Percentiles rank a stretch among this genome's conserved stretches.
Conservation (phyloP, 1,140 invertebrate species). For the Ostrea edulis region DNA sequence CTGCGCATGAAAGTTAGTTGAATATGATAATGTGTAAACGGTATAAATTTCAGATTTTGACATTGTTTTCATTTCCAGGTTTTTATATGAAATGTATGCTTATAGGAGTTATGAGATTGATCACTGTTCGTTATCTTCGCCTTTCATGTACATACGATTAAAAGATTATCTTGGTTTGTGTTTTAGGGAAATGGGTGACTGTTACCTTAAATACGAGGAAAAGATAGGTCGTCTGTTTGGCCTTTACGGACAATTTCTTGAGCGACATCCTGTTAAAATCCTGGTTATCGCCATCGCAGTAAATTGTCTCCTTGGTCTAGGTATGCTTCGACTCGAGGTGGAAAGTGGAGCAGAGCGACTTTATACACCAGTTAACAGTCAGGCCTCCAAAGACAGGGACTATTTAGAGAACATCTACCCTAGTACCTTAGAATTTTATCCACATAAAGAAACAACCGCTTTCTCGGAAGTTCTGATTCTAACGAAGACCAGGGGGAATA, state of each 20-base stretch:
- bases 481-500: conserved; percentile 38
- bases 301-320: conserved; percentile 43
- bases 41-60: too few species aligned
- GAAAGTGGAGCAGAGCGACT: conserved; percentile 42
- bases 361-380: conserved; percentile 45
- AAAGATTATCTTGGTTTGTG: background rate
- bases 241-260: conserved; percentile 38
- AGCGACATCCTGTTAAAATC: conserved; percentile 42
- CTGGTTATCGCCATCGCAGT: conserved; percentile 30
- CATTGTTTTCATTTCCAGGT: too few species aligned
- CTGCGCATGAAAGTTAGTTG: too few species aligned
- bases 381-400: conserved; percentile 37
- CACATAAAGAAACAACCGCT: background rate
- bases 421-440: conserved; percentile 31
- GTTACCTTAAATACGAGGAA: background rate
- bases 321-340: conserved; percentile 32
- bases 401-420: background rate
- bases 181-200: background rate
- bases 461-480: conserved; percentile 39
- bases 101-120: too few species aligned
- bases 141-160: too few species aligned
- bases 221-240: conserved; percentile 39
- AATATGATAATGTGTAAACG: too few species aligned
- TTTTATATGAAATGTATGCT: too few species aligned
- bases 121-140: too few species aligned